A percentile compares a stretch with the other conserved stretches of the same genome.
Evolutionary conservation across 2,888 invertebrate genomes (phyloP).

Genomic region (Hofmannophila pseudospretella): DNA sequence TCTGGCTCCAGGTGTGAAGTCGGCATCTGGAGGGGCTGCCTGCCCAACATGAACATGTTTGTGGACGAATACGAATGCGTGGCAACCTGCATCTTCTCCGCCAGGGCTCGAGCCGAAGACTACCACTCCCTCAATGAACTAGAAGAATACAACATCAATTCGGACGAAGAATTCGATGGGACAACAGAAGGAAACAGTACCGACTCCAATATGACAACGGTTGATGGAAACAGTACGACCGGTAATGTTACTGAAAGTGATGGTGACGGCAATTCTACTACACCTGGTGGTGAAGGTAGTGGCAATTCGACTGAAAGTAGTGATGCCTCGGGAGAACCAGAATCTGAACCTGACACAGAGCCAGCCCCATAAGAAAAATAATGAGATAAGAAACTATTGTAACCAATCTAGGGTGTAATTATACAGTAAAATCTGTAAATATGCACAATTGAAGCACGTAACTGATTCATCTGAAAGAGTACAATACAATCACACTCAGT

Average conservation of each 20-base stretch:
- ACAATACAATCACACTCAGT: no score
- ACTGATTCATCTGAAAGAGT: no score
- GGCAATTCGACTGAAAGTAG: background rate
- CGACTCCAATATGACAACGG: no score
- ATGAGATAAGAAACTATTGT: no score
- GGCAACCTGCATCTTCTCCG: conserved; percentile 48
- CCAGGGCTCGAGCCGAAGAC: conserved; percentile 29
- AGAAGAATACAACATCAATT: background rate
- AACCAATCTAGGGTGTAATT: no score
- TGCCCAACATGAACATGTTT: conserved; percentile 64
- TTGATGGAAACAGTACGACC: background rate
- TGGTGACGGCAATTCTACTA: background rate
- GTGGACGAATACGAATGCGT: conserved; percentile 58
- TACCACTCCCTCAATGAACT: conserved; percentile 25
- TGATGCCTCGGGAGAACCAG: no score
- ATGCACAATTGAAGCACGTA: no score
- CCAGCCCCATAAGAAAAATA: no score
- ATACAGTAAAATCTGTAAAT: no score
- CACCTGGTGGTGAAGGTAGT: conserved; percentile 17
- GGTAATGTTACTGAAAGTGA: background rate
- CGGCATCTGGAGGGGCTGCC: conserved; percentile 60
- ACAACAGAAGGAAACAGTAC: no score
- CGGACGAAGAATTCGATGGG: background rate
- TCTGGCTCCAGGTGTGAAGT: conserved; percentile 64
- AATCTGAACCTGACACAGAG: no score